phyloP scores from a whole-genome alignment of 2,888 invertebrate genomes.

The Acrocera orbiculus region DNA sequence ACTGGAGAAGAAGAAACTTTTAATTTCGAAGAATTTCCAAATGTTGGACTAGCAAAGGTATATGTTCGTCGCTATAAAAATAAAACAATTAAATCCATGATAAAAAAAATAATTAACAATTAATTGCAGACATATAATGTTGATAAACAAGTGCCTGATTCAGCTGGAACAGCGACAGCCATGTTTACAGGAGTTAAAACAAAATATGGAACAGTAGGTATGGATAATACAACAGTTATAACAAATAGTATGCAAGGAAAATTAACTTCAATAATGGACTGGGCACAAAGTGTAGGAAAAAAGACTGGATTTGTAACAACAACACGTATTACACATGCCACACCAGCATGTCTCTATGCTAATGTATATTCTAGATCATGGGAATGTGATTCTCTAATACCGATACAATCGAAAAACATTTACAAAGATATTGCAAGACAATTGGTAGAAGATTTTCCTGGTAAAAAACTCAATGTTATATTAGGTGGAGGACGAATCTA shows the following conservation, averaged over 20 bases:
- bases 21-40: slow-evolving; percentile 42
- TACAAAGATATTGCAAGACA: slow-evolving; percentile 43
- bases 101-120: slow-evolving; percentile 2
- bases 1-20: slow-evolving; percentile 41
- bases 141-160: slow-evolving; percentile 52
- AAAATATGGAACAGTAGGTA: slow-evolving; percentile 37
- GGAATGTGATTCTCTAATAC: slow-evolving; percentile 38
- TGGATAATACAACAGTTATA: slow-evolving; percentile 23
- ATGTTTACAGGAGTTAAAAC: slow-evolving; percentile 45
- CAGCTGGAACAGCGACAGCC: slow-evolving; percentile 51
- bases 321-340: slow-evolving; percentile 46
- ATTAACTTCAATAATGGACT: slow-evolving; percentile 35
- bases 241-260: slow-evolving; percentile 29
- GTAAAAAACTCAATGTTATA: slow-evolving; percentile 41
- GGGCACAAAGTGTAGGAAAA: slow-evolving; percentile 40
- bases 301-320: slow-evolving; percentile 48
- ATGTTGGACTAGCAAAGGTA: slow-evolving; percentile 44
- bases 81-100: too few relatives aligned
- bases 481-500: slow-evolving; percentile 42
- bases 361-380: slow-evolving; percentile 38
- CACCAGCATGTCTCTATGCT: slow-evolving; percentile 42
- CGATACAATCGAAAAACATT: slow-evolving; percentile 21
- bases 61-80: too few relatives aligned
- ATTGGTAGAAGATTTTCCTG: slow-evolving; percentile 41
- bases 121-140: slow-evolving; percentile 49